Base-by-base conservation (phyloP, 2,888 invertebrate genomes). In the Diadegma fenestrale region DNA sequence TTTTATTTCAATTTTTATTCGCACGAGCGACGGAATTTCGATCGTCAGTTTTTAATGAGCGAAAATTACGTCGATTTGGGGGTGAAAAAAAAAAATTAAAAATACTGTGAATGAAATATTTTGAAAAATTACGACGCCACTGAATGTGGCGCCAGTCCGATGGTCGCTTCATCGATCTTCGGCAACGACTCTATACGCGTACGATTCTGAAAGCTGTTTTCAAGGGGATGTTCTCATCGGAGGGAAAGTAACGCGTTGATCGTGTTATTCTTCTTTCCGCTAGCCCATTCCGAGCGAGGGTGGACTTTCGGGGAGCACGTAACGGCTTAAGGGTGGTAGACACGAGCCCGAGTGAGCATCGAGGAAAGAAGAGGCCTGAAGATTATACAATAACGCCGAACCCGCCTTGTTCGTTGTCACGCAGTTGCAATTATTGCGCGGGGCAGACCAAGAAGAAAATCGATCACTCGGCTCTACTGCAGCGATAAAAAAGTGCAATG, bases 401-500 rank as follows among this genome's bases (percentile, higher is more conserved):
- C 58, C 58, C 58, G 72, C 75, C 58, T 77, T 33, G 43, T 51
- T 72, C 78, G 63, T 79, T 78, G 84, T 79, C 73, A 43, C 69
- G 66, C 48, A 80, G 66, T 63, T 48, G 30, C 33, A 77, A 69
- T 73, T 68, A 30, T 22, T 33, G 19, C 22, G 58, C 22, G 58
- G 54, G 43, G 68, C 58, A 8, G 68, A 43, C 78, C 22, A 69
- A 73, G 51, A 81, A 80, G 79, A 58, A 72, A 45, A 75, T 73
- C 71, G 88, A 92, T 92, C 92, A 92, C 92, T 91, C 88, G 84
- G 45, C 85, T 78, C 69, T 80, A 85, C 90, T 86, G 89, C 90
- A 89, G 89, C 87, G 86, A 84, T 17, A 64, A 84, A 88, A 87
- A 88, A 86, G 92, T 91, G 90, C 92, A 91, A 93, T 93, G 92